Percentiles rank a stretch among this genome's conserved stretches.
Evolutionary conservation across 2,113 vertebrate species (phyloP).

Genomic region (Tauraco erythrolophus): DNA sequence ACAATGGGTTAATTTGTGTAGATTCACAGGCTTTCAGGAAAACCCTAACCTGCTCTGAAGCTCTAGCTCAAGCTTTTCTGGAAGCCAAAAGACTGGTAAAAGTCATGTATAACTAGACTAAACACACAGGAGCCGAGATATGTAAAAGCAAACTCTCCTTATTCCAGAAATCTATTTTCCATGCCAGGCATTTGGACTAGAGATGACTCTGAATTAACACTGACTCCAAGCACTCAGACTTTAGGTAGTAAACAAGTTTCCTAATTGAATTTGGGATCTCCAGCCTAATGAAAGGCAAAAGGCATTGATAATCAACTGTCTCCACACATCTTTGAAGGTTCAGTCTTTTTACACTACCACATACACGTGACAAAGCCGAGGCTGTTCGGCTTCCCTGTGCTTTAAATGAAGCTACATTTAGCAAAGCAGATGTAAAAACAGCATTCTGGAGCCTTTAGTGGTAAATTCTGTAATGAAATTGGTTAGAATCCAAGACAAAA

Average conservation of each 20-base stretch:
- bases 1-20: not conserved
- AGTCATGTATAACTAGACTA: not conserved
- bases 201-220: not conserved
- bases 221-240: not conserved
- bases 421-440: slow-evolving; percentile 4
- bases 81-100: not conserved
- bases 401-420: not conserved
- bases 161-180: not conserved
- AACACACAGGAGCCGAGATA: not conserved
- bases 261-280: not conserved
- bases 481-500: not conserved
- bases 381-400: not conserved
- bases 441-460: not conserved
- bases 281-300: not conserved
- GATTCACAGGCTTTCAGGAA: not conserved
- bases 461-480: not conserved
- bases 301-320: not conserved
- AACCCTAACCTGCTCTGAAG: not conserved
- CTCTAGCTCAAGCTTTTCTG: not conserved
- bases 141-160: not conserved
- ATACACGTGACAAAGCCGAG: not conserved
- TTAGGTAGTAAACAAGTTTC: not conserved
- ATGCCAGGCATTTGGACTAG: not conserved
- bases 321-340: not conserved
- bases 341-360: not conserved